Conservation (phyloP, 2,113 vertebrate species). For the Fukomys damarensis region DNA sequence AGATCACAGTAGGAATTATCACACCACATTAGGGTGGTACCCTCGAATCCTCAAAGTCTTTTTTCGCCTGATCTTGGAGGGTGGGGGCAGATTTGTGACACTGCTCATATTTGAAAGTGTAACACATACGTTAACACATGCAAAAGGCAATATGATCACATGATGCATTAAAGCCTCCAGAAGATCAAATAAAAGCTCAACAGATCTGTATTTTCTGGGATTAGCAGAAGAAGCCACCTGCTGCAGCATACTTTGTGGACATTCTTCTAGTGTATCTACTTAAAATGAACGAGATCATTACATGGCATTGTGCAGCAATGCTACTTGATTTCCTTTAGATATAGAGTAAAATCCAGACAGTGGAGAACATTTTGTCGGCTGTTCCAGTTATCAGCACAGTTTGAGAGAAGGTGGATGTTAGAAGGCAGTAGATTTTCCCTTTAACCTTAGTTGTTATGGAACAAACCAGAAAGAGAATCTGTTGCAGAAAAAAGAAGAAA, state of each 20-base stretch:
- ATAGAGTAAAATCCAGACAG: neutral
- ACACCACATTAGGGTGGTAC: neutral
- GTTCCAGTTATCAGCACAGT: conserved; percentile 38
- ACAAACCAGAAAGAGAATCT: conserved; percentile 49
- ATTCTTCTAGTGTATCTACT: neutral
- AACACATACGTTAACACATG: neutral
- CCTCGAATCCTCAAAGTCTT: conserved; percentile 22
- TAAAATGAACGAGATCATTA: neutral
- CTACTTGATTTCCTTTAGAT: conserved; percentile 38
- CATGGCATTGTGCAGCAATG: neutral
- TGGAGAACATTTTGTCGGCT: neutral
- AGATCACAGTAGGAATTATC: neutral
- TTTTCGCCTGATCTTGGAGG: neutral
- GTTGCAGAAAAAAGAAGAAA: neutral
- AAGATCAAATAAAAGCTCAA: conserved; percentile 62
- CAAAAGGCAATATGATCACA: conserved; percentile 26
- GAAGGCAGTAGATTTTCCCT: neutral
- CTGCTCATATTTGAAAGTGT: conserved; percentile 31
- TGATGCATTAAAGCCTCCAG: conserved; percentile 11
- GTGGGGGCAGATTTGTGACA: conserved; percentile 11
- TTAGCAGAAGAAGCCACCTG: conserved; percentile 49
- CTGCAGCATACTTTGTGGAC: neutral
- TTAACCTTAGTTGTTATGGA: conserved; percentile 26
- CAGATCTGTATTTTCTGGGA: conserved; percentile 6
- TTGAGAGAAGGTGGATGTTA: conserved; percentile 11